Conservation (phyloP, 2,888 invertebrate species). For the Philereme transversata region DNA sequence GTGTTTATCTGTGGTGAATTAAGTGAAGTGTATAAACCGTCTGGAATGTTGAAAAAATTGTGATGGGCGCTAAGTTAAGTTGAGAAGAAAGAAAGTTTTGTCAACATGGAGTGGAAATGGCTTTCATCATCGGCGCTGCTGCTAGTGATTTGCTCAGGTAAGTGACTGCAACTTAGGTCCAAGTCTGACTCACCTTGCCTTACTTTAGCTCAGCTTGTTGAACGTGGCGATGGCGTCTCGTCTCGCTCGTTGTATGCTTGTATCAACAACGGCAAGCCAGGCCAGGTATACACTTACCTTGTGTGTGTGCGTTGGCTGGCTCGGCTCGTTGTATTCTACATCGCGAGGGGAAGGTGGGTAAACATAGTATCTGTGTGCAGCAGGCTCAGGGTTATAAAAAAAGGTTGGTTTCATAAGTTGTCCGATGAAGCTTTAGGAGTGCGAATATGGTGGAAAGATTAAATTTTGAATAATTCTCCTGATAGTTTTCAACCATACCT, state of each 20-base stretch:
- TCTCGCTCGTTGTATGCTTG: conserved; percentile 49
- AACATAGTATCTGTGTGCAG: conserved; percentile 20
- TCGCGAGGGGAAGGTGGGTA: conserved; percentile 44
- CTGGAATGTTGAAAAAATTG: conserved; percentile 40
- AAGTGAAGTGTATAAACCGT: conserved; percentile 46
- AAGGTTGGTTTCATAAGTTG: conserved; percentile 3
- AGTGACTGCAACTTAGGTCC: conserved; percentile 67
- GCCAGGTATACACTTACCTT: conserved; percentile 39
- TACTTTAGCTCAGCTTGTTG: conserved; percentile 44
- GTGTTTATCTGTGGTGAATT: conserved; percentile 49
- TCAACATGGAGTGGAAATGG: conserved; percentile 70
- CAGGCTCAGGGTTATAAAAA: conserved; percentile 15
- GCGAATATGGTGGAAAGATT: too few species aligned
- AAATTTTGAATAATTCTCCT: too few species aligned
- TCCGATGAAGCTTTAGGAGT: background rate
- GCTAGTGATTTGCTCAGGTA: conserved; percentile 80
- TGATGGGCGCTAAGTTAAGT: conserved; percentile 68
- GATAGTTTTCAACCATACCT: too few species aligned
- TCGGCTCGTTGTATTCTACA: conserved; percentile 35
- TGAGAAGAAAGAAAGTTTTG: conserved; percentile 66
- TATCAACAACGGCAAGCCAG: conserved; percentile 51
- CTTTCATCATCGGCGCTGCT: conserved; percentile 77
- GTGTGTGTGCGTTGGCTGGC: conserved; percentile 52
- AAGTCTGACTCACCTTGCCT: conserved; percentile 65
- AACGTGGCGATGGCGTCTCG: conserved; percentile 50